Evolutionary conservation across 2,113 vertebrate genomes (phyloP), one percentile per base, ranked within the genome.

Genomic region (Eubucco bourcierii): DNA sequence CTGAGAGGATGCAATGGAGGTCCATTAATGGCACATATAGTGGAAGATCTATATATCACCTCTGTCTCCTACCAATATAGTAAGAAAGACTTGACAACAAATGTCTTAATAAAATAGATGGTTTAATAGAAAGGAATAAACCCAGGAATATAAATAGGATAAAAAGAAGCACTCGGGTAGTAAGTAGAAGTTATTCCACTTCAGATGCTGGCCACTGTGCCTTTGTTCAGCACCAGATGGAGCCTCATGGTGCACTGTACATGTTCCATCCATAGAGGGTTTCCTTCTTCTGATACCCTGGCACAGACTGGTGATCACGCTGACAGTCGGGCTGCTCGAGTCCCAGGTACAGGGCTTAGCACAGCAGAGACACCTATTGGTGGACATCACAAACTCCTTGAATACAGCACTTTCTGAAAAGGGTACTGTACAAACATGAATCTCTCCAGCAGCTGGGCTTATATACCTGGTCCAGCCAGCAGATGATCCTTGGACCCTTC

Each of bases 161-260:
- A 80, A 76, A 70, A 80, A 76, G 12, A 79, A 3, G 23, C 55
- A 60, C 39, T 66, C 6, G 17, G 10, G 28, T n/a, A 60, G 24
- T 0, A 3, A 72, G 17, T 28, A 37, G 80, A 80, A 60, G 25
- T 60, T 27, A 15, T 1, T 10, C 5, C 31, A 52, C 6, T 47
- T 17, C 20, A 41, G 70, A 24, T 65, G 29, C 44, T 21, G 17
- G 13, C 21, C n/a, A 61, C 5, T 2, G 29, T 10, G 13, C 6
- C 2, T 66, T 66, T 41, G 59, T 7, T 29, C 3, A 13, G 64
- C 15, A 25, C 3, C 0, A 4, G 63, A n/a, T 0, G 0, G 70
- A 71, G 18, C 52, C 50, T 39, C 3, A 1, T 4, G 3, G 64
- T 28, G 24, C 16, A 10, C 56, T 14, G 7, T 15, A 12, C 28